Conservation (phyloP, 2,888 invertebrate species). For the Noctua pronuba region DNA sequence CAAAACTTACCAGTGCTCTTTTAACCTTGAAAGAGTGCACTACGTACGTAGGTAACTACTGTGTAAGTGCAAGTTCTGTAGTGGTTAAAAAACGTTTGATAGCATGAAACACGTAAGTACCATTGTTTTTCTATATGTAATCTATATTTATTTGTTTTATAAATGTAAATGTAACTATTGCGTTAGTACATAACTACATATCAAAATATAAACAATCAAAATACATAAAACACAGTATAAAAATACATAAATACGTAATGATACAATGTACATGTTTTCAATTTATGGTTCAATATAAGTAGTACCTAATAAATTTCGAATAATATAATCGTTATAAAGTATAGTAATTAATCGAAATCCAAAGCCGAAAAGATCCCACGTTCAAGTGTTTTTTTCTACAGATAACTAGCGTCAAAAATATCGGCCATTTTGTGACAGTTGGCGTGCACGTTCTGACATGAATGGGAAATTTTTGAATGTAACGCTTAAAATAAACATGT, state of each 20-base stretch:
- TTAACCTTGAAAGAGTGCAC: constrained; percentile 32
- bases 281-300: constrained; percentile 22
- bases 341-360: constrained; percentile 20
- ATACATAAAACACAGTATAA: constrained; percentile 27
- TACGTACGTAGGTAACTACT: constrained; percentile 18
- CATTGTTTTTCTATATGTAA: constrained; percentile 25
- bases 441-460: neutral
- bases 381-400: constrained; percentile 22
- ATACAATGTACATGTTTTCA: constrained; percentile 22
- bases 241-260: constrained; percentile 23
- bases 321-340: constrained; percentile 29
- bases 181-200: constrained; percentile 23
- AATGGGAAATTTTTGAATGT: constrained; percentile 21
- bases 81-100: constrained; percentile 27
- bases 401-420: constrained; percentile 7
- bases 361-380: constrained; percentile 17
- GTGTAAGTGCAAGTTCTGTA: constrained; percentile 24
- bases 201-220: constrained; percentile 18
- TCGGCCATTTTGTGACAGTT: constrained; percentile 26
- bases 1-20: constrained; percentile 21
- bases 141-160: constrained; percentile 27
- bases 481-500: constrained; percentile 28
- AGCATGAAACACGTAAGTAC: constrained; percentile 28
- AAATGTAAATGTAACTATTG: constrained; percentile 26
- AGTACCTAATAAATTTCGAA: constrained; percentile 27